Evolutionary conservation across 2,113 vertebrate species (phyloP), one percentile per base, ranked within the genome.

Genomic region (Tetrao urogallus): DNA sequence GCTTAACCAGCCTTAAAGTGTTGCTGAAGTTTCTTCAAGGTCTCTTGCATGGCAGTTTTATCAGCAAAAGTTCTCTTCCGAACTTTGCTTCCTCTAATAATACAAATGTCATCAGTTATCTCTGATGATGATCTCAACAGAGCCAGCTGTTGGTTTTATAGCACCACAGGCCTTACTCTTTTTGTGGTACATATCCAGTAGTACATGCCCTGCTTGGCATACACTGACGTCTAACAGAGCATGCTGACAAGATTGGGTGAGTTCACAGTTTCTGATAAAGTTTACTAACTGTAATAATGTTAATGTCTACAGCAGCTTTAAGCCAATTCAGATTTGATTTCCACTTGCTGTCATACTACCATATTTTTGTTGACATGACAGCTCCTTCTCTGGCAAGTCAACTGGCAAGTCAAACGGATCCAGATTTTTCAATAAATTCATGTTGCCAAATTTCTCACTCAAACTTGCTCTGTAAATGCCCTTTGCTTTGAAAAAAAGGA

Each of bases 401-500:
- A 66, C 25, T 48, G 82, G 40, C 30, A 77, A 67, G 61, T 67
- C 79, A 71, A 48, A 86, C 11, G 2, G 15, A 50, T 81, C 10
- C 20, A 77, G 10, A 7, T 22, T 42, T 61, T 79, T 90, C 45
- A 5, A 25, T 45, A 54, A 60, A 8, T 6, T 85, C 65, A 48
- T 28, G 22, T 0, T 40, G 28, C 22, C 48, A 17, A 57, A 3
- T 40, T 93, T 50, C 32, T 89, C 19, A 14, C 27, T 85, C 13
- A 69, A 0, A 43, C 64, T 88, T 87, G 20, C 70, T 25, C 30
- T 5, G 2, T 67, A 84, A 42, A 14, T 71, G 7, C 3, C 13
- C 27, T 69, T n/a, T 88, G 21, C 25, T 82, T 93, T 85, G 38
- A 21, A 21, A 72, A 90, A 75, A 32, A 79, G 85, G 88, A 88